These are phyloP conservation scores for Aleiodes testaceus DNA, from an alignment of 2,888 invertebrate species.

Conservation along the genomic window DNA sequence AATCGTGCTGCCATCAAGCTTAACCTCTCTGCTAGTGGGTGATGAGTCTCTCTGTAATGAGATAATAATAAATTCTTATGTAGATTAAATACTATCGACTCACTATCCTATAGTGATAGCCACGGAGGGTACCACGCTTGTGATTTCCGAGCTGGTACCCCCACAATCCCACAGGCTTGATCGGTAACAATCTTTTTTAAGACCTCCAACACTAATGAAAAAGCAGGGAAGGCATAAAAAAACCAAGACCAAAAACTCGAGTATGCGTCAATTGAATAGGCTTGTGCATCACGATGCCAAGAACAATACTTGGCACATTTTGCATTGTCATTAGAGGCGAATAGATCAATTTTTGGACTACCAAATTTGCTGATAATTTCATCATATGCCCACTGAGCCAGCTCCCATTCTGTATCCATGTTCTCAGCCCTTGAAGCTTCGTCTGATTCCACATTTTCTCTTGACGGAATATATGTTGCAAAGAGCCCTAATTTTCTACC, in stretches of 20 bases:
- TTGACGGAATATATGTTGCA: slow-evolving; percentile 40
- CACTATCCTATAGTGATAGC: slow-evolving; percentile 20
- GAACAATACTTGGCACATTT: slow-evolving; percentile 38
- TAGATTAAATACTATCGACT: slow-evolving; percentile 39
- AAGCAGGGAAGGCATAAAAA: slow-evolving; percentile 45
- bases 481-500: slow-evolving; percentile 34
- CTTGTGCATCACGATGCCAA: slow-evolving; percentile 42
- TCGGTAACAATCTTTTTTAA: slow-evolving; percentile 39
- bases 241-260: too few species aligned
- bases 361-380: slow-evolving; percentile 33
- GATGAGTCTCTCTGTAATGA: slow-evolving; percentile 25
- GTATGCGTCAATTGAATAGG: slow-evolving; percentile 38
- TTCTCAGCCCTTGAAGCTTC: slow-evolving; percentile 33
- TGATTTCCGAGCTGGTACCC: slow-evolving; percentile 39
- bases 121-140: slow-evolving; percentile 46
- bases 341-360: slow-evolving; percentile 35
- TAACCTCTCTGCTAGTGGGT: slow-evolving; percentile 32
- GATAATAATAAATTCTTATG: slow-evolving; percentile 33
- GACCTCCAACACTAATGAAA: slow-evolving; percentile 27
- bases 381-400: slow-evolving; percentile 20
- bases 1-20: slow-evolving; percentile 55
- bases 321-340: slow-evolving; percentile 37
- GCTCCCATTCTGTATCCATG: slow-evolving; percentile 39
- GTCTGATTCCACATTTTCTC: slow-evolving; percentile 42
- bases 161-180: slow-evolving; percentile 36